A percentile compares a stretch with the other conserved stretches of the same genome.
Conservation (phyloP, 2,888 invertebrate genomes). For the Metellina segmentata region DNA sequence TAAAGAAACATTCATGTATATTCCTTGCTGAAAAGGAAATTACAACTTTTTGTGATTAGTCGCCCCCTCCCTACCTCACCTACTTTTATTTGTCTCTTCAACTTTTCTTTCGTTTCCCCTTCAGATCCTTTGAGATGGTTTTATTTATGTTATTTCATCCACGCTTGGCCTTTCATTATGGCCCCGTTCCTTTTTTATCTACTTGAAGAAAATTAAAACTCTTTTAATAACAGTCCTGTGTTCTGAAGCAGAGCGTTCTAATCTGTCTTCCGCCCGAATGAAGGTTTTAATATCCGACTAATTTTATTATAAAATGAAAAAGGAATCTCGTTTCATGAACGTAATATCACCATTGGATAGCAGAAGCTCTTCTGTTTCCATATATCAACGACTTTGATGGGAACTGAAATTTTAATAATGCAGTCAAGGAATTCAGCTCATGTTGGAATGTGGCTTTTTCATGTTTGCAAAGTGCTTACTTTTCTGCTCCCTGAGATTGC, state of each 20-base stretch:
- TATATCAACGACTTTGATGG: not conserved
- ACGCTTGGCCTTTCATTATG: constrained; percentile 16
- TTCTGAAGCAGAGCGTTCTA: constrained; percentile 12
- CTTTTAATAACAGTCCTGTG: constrained; percentile 46
- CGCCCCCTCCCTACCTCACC: constrained; percentile 24
- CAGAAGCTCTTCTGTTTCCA: constrained; percentile 1
- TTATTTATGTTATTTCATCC: constrained; percentile 48
- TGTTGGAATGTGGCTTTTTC: not conserved
- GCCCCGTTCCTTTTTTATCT: constrained; percentile 38
- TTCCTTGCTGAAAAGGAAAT: constrained; percentile 59
- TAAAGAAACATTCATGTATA: constrained; percentile 61
- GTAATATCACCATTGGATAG: constrained; percentile 26
- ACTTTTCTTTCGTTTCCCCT: constrained; percentile 20
- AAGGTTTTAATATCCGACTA: constrained; percentile 62
- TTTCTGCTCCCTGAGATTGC: not conserved
- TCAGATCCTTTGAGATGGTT: constrained; percentile 9
- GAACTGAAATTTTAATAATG: not conserved
- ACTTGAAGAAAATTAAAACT: constrained; percentile 66
- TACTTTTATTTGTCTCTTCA: constrained; percentile 60
- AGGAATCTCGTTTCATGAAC: constrained; percentile 7
- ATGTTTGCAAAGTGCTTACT: not conserved
- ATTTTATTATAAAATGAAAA: constrained; percentile 50
- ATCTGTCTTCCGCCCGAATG: constrained; percentile 46
- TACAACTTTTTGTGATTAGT: constrained; percentile 58
- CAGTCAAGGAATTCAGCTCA: not conserved